Evolutionary conservation across 2,113 vertebrate species (phyloP).

Genomic region (Taxidea taxus): DNA sequence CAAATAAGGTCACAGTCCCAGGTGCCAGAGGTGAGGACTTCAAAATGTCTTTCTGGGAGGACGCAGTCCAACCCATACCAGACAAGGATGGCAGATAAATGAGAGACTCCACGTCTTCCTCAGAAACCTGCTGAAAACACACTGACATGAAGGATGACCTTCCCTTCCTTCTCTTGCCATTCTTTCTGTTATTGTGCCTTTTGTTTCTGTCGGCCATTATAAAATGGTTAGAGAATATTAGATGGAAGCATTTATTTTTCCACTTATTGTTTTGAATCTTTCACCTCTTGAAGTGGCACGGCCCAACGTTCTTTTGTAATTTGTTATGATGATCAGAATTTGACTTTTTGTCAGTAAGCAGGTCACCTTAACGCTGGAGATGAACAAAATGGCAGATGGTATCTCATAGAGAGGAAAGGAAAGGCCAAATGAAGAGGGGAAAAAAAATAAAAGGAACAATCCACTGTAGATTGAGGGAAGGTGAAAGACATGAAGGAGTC

Average conservation of each 20-base stretch:
- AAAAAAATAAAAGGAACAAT: constrained; percentile 48
- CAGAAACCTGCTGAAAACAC: neutral
- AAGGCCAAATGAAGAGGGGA: neutral
- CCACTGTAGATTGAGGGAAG: neutral
- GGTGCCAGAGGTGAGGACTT: neutral
- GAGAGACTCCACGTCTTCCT: neutral
- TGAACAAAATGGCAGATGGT: neutral
- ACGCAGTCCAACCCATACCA: too few species aligned
- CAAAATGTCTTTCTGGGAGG: neutral
- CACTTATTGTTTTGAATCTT: neutral
- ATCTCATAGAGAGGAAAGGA: neutral
- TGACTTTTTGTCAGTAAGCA: neutral
- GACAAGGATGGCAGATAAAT: neutral
- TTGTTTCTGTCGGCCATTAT: neutral
- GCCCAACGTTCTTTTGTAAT: neutral
- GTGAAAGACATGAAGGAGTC: neutral
- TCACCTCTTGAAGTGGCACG: neutral
- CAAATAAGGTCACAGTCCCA: neutral
- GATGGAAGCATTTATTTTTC: neutral
- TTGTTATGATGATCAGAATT: neutral
- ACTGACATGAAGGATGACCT: neutral
- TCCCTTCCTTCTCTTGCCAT: neutral
- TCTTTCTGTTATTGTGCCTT: neutral
- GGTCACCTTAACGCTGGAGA: neutral
- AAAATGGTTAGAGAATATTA: neutral